Conservation (phyloP, 2,113 vertebrate genomes). For the Mobula birostris region DNA sequence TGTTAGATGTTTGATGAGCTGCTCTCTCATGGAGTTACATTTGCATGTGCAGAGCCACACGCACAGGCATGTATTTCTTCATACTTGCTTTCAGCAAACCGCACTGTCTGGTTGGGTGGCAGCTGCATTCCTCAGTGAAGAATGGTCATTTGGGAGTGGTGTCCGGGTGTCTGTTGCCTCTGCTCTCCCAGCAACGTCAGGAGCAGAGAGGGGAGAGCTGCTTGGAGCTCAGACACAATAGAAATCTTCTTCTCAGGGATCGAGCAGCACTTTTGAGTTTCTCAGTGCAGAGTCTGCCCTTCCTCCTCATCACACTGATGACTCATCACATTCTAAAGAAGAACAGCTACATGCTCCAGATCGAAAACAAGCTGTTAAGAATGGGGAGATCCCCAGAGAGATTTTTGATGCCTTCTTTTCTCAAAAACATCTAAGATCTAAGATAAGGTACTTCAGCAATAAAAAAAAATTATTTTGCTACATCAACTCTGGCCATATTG, state of each 20-base stretch:
- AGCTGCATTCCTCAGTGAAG: background rate
- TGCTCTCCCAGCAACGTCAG: background rate
- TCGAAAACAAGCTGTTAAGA: background rate
- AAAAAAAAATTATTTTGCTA: background rate
- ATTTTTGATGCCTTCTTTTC: background rate
- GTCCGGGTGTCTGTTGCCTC: background rate
- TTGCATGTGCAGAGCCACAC: background rate
- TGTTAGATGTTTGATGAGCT: no score
- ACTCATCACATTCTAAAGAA: background rate
- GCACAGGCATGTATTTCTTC: no score
- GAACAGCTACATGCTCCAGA: background rate
- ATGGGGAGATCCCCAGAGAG: background rate
- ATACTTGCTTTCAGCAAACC: background rate
- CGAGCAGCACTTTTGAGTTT: background rate
- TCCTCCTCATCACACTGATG: background rate
- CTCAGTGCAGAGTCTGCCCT: background rate
- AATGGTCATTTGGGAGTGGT: background rate
- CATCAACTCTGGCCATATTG: no score
- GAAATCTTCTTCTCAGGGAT: background rate
- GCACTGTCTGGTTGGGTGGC: background rate
- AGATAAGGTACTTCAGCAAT: background rate
- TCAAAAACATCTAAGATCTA: background rate
- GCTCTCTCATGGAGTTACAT: no score
- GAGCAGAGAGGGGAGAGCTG: background rate
- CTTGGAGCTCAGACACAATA: background rate